Conservation (phyloP, 1,140 invertebrate genomes). For the Danaus melanippus region DNA sequence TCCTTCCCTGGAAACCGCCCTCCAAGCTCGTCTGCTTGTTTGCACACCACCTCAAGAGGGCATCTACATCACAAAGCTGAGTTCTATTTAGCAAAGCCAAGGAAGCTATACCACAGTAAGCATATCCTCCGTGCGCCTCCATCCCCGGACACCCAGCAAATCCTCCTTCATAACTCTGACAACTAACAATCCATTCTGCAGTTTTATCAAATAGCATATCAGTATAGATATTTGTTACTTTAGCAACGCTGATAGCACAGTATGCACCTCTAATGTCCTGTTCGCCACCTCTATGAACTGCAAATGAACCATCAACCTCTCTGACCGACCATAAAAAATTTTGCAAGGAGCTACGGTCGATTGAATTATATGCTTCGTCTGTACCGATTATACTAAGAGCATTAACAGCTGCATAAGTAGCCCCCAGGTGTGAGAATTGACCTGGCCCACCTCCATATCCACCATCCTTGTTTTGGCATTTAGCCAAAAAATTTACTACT, state of each 20-base stretch:
- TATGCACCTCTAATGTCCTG: constrained; percentile 95
- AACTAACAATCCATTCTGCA: constrained; percentile 92
- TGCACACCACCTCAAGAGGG: constrained; percentile 88
- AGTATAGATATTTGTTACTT: constrained; percentile 84
- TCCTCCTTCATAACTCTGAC: constrained; percentile 99
- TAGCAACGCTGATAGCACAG: constrained; percentile 93
- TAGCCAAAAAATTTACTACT: constrained; percentile 79
- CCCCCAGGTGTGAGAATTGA: constrained; percentile 93
- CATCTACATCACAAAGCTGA: constrained; percentile 84
- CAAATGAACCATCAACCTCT: constrained; percentile 90
- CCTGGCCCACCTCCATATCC: constrained; percentile 96
- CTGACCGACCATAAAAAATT: constrained; percentile 85
- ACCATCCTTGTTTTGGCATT: constrained; percentile 86
- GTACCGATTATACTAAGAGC: constrained; percentile 91
- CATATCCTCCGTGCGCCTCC: constrained; percentile 99
- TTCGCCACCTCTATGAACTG: constrained; percentile 94
- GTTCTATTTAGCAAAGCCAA: constrained; percentile 87
- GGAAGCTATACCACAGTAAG: constrained; percentile 95
- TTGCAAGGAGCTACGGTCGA: constrained; percentile 85
- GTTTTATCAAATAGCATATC: constrained; percentile 87
- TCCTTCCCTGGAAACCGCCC: constrained; percentile 95
- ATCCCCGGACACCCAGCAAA: constrained; percentile 95
- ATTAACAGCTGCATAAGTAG: constrained; percentile 97
- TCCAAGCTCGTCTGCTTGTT: constrained; percentile 92
- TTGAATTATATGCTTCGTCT: constrained; percentile 87